Evolutionary conservation across 2,797 vertebrate species (phyloP).

Genomic region (Perodicticus potto): DNA sequence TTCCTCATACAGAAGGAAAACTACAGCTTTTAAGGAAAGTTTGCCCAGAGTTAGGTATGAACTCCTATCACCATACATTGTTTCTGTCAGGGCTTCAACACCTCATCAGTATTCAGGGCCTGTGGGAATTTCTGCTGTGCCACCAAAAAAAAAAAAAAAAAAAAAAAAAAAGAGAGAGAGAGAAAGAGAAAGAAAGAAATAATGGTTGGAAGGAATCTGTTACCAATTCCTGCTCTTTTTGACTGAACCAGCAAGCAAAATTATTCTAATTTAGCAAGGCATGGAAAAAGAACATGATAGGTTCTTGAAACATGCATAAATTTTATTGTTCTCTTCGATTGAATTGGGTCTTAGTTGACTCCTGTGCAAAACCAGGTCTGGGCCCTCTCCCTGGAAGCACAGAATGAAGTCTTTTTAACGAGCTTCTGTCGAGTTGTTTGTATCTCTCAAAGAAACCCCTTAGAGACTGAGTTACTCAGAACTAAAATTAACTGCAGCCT

Average conservation of each 20-base stretch:
- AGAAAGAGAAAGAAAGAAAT: neutral
- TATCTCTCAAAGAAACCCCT: slow-evolving; percentile 58
- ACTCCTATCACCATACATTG: neutral
- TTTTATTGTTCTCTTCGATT: slow-evolving; percentile 66
- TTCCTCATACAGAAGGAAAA: neutral
- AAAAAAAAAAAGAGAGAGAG: neutral
- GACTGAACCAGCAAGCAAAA: slow-evolving; percentile 10
- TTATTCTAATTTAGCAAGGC: slow-evolving; percentile 62
- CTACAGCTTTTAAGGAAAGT: neutral
- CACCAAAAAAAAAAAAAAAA: neutral
- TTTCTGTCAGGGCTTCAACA: slow-evolving; percentile 31
- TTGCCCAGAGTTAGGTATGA: slow-evolving; percentile 19
- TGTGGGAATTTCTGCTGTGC: slow-evolving; percentile 50
- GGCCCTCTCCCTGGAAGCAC: neutral
- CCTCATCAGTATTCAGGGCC: slow-evolving; percentile 37
- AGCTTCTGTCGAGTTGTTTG: slow-evolving; percentile 60
- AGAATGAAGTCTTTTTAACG: slow-evolving; percentile 47
- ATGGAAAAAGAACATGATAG: neutral
- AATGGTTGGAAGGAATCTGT: neutral
- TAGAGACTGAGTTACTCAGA: slow-evolving; percentile 64
- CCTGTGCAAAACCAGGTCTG: neutral
- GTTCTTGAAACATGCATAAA: slow-evolving; percentile 46
- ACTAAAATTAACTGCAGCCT: slow-evolving; percentile 73
- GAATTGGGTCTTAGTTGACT: neutral
- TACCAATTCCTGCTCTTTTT: slow-evolving; percentile 22